These are phyloP conservation scores for Tryphoninae sp. DNA, from an alignment of 2,888 invertebrate species.

Conservation along the genomic window DNA sequence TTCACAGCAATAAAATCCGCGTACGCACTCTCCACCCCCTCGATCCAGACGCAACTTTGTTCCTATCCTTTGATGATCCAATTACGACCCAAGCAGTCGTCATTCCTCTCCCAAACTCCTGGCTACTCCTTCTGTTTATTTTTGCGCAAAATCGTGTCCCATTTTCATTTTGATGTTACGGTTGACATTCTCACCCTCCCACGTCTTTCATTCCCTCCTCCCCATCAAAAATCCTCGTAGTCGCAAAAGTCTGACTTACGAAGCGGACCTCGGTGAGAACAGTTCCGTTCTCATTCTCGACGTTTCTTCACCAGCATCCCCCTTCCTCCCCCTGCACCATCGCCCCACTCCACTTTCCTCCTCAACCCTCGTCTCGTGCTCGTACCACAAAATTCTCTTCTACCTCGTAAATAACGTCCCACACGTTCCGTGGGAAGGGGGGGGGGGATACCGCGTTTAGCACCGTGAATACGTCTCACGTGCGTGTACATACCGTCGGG, in stretches of 20 bases:
- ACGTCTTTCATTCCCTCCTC: conserved; percentile 42
- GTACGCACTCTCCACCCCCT: no score
- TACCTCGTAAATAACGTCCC: conserved; percentile 74
- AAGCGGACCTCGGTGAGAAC: conserved; percentile 33
- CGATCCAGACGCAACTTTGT: conserved; percentile 18
- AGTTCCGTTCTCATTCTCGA: background rate
- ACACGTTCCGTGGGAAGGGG: conserved; percentile 56
- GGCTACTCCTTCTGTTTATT: background rate
- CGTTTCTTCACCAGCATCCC: no score
- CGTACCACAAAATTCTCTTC: conserved; percentile 16
- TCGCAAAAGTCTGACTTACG: background rate
- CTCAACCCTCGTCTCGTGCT: background rate
- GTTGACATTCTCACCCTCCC: conserved; percentile 28
- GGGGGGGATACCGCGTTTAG: conserved; percentile 38
- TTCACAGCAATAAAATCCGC: no score
- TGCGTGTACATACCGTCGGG: conserved; percentile 24
- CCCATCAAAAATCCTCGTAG: conserved; percentile 18
- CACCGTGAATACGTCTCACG: background rate
- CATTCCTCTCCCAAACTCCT: conserved; percentile 26
- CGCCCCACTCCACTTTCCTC: conserved; percentile 1
- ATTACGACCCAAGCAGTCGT: conserved; percentile 51
- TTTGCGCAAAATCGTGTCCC: conserved; percentile 38
- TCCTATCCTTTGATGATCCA: conserved; percentile 50
- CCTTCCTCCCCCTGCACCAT: no score
- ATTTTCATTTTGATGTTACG: conserved; percentile 59